phyloP scores from a whole-genome alignment of 2,888 invertebrate species.

The Hypercompe scribonia region DNA sequence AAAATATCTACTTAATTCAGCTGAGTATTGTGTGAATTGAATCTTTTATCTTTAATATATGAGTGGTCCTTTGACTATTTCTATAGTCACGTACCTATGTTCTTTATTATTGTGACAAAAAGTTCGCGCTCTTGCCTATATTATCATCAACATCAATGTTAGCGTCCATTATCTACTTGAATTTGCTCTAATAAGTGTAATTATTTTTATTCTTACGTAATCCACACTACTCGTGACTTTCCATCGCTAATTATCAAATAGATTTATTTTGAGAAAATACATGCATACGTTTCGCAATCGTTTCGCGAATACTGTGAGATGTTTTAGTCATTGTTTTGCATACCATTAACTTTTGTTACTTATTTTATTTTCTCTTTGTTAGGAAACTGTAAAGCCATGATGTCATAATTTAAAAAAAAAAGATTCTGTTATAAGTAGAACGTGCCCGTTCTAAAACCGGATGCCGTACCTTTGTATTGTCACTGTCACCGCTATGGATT shows the following conservation, averaged over 20 bases:
- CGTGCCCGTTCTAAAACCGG: slow-evolving; percentile 30
- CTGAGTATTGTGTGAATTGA: not conserved
- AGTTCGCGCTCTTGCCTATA: not conserved
- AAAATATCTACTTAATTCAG: not conserved
- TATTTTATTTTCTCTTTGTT: slow-evolving; percentile 39
- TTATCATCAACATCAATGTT: not conserved
- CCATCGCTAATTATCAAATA: slow-evolving; percentile 31
- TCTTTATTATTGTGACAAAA: not conserved
- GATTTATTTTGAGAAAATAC: slow-evolving; percentile 19
- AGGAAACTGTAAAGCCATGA: slow-evolving; percentile 13
- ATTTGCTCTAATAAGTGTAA: not conserved
- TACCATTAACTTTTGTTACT: slow-evolving; percentile 25
- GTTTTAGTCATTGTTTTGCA: slow-evolving; percentile 37
- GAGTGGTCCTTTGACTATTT: not conserved
- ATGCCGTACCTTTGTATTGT: slow-evolving; percentile 35
- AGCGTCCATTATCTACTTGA: not conserved
- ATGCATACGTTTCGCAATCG: slow-evolving; percentile 18
- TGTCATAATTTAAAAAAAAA: slow-evolving; percentile 26
- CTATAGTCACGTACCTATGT: not conserved
- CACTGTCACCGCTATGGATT: slow-evolving; percentile 38
- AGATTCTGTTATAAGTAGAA: slow-evolving; percentile 25
- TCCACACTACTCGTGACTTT: slow-evolving; percentile 23
- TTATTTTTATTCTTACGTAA: slow-evolving; percentile 1
- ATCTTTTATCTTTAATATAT: not conserved
- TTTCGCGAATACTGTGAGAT: slow-evolving; percentile 42